Evolutionary conservation across 1,140 invertebrate species (phyloP).

Genomic region (Hirudo medicinalis): DNA sequence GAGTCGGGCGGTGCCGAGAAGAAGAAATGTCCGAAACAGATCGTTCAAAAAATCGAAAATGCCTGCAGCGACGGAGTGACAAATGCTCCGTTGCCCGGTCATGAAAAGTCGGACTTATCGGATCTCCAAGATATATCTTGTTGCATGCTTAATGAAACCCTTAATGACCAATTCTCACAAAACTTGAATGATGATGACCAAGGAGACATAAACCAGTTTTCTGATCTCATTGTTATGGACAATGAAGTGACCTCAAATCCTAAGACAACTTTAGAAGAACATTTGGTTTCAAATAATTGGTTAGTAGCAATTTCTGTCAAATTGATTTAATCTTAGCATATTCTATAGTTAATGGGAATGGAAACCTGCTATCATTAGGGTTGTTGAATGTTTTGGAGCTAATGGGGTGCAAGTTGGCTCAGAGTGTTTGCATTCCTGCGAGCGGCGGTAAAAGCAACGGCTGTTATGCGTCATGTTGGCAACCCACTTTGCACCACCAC

Average conservation of each 20-base stretch:
- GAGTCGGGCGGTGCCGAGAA: not conserved
- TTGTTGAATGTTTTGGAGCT: too few species aligned
- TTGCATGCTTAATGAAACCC: not conserved
- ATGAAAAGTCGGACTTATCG: not conserved
- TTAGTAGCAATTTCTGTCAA: too few species aligned
- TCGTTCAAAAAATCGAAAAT: slow-evolving; percentile 1
- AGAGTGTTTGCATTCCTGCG: too few species aligned
- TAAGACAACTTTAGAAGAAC: not conserved
- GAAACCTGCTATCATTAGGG: too few species aligned
- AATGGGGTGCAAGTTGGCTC: too few species aligned
- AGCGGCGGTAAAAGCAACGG: too few species aligned
- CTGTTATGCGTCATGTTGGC: too few species aligned
- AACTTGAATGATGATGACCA: slow-evolving; percentile 9
- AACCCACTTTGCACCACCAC: too few species aligned
- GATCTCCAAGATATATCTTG: slow-evolving; percentile 12
- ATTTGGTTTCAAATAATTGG: too few species aligned
- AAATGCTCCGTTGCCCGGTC: not conserved
- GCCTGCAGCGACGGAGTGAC: not conserved
- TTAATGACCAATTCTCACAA: not conserved
- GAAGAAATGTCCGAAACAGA: not conserved
- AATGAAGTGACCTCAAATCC: slow-evolving; percentile 12
- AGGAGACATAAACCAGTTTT: slow-evolving; percentile 8
- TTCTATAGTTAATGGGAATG: too few species aligned
- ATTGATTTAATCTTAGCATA: too few species aligned
- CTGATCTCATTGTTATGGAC: slow-evolving; percentile 11